Conservation (phyloP, 2,113 vertebrate species). For the Quiscalus mexicanus region DNA sequence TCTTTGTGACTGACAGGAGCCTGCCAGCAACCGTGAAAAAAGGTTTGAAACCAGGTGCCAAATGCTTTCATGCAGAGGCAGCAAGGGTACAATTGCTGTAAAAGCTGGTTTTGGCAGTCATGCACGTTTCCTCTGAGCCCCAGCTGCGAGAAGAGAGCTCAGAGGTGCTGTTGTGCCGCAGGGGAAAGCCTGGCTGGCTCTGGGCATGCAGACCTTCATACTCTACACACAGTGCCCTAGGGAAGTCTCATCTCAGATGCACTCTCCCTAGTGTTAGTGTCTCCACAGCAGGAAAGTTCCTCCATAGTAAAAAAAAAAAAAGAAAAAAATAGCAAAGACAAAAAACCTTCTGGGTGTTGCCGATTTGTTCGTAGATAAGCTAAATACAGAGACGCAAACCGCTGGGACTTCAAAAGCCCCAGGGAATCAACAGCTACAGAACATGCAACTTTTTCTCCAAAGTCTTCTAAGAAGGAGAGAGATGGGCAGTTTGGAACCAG, state of each 20-base stretch:
- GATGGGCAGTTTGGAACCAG: not conserved
- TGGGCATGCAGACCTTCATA: not conserved
- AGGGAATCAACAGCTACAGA: not conserved
- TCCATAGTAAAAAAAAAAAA: not conserved
- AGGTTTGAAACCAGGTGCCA: not conserved
- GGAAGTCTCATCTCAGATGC: not conserved
- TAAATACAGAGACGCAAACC: not conserved
- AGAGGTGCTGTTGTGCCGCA: not conserved
- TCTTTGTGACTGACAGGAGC: not conserved
- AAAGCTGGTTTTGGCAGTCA: not conserved
- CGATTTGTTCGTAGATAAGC: not conserved
- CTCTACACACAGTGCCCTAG: rapidly evolving
- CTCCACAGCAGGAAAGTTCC: not conserved
- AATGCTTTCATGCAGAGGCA: not conserved
- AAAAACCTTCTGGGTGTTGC: not conserved
- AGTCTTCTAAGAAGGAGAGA: not conserved
- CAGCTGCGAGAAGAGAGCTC: not conserved
- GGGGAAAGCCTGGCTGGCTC: not conserved
- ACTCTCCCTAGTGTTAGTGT: not conserved
- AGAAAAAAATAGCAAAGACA: not conserved
- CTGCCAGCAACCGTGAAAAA: not conserved
- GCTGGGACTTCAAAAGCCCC: not conserved
- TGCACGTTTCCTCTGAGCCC: not conserved
- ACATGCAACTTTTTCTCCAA: not conserved
- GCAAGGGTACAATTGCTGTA: not conserved